These are phyloP conservation scores for Eidolon helvum DNA, from an alignment of 2,113 vertebrate genomes.

Conservation along the genomic window DNA sequence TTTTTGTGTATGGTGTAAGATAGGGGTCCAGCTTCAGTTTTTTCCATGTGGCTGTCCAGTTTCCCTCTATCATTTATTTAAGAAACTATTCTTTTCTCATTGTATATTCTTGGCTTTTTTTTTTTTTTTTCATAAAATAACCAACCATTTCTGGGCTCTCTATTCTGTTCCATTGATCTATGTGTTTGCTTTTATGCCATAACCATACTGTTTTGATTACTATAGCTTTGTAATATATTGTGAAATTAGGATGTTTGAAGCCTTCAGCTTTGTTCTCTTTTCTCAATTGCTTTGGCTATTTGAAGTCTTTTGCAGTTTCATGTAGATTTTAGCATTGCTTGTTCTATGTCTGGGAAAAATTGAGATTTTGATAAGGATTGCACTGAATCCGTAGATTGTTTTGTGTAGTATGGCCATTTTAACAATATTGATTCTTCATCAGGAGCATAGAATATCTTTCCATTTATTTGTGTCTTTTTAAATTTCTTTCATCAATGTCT, in stretches of 20 bases:
- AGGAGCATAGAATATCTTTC: not conserved
- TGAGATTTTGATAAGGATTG: not conserved
- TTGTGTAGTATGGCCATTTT: not conserved
- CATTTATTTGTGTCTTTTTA: not conserved
- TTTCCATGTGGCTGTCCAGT: not conserved
- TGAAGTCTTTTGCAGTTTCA: not conserved
- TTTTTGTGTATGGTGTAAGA: not conserved
- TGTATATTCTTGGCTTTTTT: not conserved
- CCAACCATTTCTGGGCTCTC: not conserved
- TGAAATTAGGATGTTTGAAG: not conserved
- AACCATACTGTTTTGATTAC: not conserved
- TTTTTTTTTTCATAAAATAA: not conserved
- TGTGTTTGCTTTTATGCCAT: not conserved
- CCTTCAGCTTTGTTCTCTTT: not conserved
- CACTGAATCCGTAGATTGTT: not conserved
- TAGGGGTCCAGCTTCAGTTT: not conserved
- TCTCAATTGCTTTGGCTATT: not conserved
- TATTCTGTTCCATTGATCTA: not conserved
- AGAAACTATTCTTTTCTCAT: not conserved
- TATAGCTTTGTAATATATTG: not conserved
- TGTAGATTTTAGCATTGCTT: not conserved
- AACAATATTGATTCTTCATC: not conserved
- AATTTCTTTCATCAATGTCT: not conserved
- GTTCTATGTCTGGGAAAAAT: not conserved
- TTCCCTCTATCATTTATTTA: not conserved